Evolutionary conservation across 2,888 invertebrate genomes (phyloP), one percentile per base, ranked within the genome.

Genomic region (Troilus luridus): DNA sequence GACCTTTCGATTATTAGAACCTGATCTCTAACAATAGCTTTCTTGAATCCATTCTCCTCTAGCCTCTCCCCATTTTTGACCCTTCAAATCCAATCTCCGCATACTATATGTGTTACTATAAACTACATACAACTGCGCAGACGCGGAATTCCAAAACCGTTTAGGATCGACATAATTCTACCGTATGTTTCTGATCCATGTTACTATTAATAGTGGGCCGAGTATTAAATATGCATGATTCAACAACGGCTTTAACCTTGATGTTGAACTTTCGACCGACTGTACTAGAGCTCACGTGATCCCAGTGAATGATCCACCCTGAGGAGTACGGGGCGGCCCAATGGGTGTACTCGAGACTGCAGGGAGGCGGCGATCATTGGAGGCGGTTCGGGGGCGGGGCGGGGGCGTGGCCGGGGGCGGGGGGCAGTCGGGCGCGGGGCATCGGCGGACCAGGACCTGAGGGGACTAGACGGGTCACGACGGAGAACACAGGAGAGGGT

Each of bases 141-240:
- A 41, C 41, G 41, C 41, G 41, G 41, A 41, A 41, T 41, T 1
- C 41, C 41, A 41, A 5, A 41, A 41, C 1, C 41, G 41, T 41
- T 41, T 41, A 41, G 14, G 59, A 59, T 59, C 5, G 59, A 6
- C 41, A 41, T 41, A 12, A 67, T 24, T 9, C 93, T 96, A 98
- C 94, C 97, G 97, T 94, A 98, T 95, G 94, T 97, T 41, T 41
- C 19, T 41, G 0, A 27, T 77, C 41, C 72, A 27, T 41, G 19
- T 77, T 41, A 17, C 72, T 77, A 77, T 12, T 17, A 77, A 77
- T 77, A 77, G 27, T 77, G 17, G 14, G 41, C 41, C 9, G n/a
- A 27, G 17, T 12, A 77, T 77, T 27, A 41, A 77, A 27, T 6
- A 77, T 77, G 72, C 85, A 85, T 85, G 85, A n/a, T 56, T n/a